These are phyloP conservation scores for Mylabris phalerata DNA, from an alignment of 1,140 invertebrate species.

Conservation along the genomic window DNA sequence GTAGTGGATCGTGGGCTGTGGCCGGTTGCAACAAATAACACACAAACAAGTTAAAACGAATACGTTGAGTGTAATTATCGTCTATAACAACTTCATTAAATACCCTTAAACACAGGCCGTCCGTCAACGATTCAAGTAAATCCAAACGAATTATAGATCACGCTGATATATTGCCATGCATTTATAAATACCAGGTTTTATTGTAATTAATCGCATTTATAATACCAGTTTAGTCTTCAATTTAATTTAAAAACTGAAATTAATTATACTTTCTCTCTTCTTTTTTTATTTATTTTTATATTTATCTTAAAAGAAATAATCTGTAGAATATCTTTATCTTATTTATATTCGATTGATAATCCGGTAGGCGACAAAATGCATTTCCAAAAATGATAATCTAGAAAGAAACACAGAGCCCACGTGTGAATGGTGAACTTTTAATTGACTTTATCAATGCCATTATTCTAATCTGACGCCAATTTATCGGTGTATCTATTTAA, in stretches of 20 bases:
- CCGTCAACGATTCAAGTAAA: too few species aligned
- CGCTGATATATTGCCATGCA: too few species aligned
- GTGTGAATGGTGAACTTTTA: slow-evolving; percentile 23
- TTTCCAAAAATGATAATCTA: too few species aligned
- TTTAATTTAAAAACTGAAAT: too few species aligned
- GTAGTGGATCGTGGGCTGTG: slow-evolving; percentile 6
- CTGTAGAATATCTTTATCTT: slow-evolving; percentile 8
- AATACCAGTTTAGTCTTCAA: too few species aligned
- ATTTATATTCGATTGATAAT: neutral
- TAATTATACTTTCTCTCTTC: too few species aligned
- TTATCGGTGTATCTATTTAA: slow-evolving; percentile 28
- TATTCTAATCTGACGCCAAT: slow-evolving; percentile 29
- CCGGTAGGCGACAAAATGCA: too few species aligned
- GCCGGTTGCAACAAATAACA: slow-evolving; percentile 17
- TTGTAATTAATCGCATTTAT: too few species aligned
- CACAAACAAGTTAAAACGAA: neutral
- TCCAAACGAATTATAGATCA: too few species aligned
- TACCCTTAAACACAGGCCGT: too few species aligned
- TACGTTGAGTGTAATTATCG: slow-evolving; percentile 19
- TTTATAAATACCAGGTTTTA: too few species aligned
- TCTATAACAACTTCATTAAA: slow-evolving; percentile 18
- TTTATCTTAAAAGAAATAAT: neutral
- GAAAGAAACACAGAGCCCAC: slow-evolving; percentile 10
- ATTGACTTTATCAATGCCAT: slow-evolving; percentile 29
- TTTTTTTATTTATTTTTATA: too few species aligned